Evolutionary conservation across 2,797 vertebrate genomes (phyloP).

Genomic region (Phoxinus dragarum): DNA sequence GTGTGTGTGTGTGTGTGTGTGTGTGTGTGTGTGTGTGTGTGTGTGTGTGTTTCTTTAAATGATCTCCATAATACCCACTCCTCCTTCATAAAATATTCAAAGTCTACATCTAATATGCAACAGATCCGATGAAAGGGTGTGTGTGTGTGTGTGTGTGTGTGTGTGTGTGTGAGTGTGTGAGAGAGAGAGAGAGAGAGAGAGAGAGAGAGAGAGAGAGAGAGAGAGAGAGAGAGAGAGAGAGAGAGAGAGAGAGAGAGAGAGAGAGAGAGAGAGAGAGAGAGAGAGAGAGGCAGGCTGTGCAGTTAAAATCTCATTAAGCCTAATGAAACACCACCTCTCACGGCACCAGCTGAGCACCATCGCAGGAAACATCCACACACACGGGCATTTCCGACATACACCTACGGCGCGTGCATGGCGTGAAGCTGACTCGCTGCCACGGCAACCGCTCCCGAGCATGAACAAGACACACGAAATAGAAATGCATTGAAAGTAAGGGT

Average conservation of each 20-base stretch:
- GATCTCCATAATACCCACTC: conserved; percentile 16
- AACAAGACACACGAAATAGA: conserved; percentile 62
- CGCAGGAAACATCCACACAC: conserved; percentile 66
- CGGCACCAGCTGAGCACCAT: conserved; percentile 79
- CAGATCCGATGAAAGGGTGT: conserved; percentile 62
- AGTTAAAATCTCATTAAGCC: conserved; percentile 83
- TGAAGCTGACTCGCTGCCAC: conserved; percentile 72
- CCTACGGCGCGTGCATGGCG: conserved; percentile 49
- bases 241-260: no score
- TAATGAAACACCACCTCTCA: conserved; percentile 77
- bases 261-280: neutral
- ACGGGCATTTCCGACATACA: conserved; percentile 52
- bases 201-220: conserved; percentile 22
- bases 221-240: conserved; percentile 18
- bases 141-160: no score
- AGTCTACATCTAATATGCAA: conserved; percentile 62
- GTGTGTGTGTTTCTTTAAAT: neutral
- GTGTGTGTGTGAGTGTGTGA: no score
- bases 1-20: no score
- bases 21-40: no score
- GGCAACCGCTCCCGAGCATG: conserved; percentile 72
- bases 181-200: conserved; percentile 7
- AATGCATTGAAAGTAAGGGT: conserved; percentile 64
- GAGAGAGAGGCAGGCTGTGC: conserved; percentile 59
- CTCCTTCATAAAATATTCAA: conserved; percentile 71